Evolutionary conservation across 1,140 invertebrate genomes (phyloP).

Genomic region (Coboldia fuscipes): DNA sequence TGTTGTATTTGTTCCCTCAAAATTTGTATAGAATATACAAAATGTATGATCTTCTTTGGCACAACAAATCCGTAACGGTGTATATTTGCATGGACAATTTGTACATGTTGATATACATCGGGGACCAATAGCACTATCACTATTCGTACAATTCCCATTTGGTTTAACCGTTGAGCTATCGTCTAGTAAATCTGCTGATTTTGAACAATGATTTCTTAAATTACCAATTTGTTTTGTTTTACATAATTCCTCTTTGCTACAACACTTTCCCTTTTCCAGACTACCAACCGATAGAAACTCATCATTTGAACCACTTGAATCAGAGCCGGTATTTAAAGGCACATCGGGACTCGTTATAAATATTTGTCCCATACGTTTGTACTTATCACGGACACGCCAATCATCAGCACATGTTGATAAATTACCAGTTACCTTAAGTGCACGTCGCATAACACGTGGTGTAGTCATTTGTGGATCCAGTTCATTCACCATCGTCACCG

Average conservation of each 20-base stretch:
- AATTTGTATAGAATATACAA: constrained; percentile 4
- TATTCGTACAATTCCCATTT: constrained; percentile 15
- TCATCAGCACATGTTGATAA: constrained; percentile 41
- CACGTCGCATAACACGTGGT: constrained; percentile 32
- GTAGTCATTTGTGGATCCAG: constrained; percentile 23
- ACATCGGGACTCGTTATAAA: constrained; percentile 16
- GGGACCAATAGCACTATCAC: constrained; percentile 16
- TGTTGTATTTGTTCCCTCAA: neutral
- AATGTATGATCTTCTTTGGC: constrained; percentile 8
- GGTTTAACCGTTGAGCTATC: constrained; percentile 3
- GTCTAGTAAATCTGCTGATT: constrained; percentile 18
- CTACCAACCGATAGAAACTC: constrained; percentile 18
- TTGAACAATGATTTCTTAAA: constrained; percentile 10
- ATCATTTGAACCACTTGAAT: constrained; percentile 17
- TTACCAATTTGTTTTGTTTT: neutral
- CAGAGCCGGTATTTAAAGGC: constrained; percentile 10
- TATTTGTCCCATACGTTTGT: constrained; percentile 18
- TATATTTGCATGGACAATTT: constrained; percentile 9
- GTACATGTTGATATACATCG: constrained; percentile 12
- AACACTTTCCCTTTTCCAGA: constrained; percentile 1
- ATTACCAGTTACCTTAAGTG: constrained; percentile 39
- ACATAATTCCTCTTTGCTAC: neutral
- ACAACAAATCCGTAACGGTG: constrained; percentile 6
- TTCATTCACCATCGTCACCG: constrained; percentile 14
- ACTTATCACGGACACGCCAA: constrained; percentile 14